phyloP scores from a whole-genome alignment of 2,888 invertebrate genomes.

The Diploptera punctata region DNA sequence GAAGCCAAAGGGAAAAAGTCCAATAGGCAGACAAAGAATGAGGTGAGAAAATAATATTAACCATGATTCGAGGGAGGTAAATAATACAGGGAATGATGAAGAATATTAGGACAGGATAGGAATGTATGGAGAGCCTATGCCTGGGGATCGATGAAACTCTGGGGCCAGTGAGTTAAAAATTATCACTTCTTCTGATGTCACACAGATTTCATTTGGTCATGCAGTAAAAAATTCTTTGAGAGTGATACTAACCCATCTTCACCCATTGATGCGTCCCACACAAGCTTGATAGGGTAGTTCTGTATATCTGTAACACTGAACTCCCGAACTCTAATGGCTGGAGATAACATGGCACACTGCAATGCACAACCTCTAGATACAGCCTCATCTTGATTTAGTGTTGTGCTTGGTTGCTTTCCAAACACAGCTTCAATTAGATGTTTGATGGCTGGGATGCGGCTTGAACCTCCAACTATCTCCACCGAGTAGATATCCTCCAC shows the following conservation, averaged over 20 bases:
- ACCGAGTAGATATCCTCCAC: slow-evolving; percentile 91
- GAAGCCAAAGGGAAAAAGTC: no score
- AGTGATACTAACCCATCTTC: slow-evolving; percentile 62
- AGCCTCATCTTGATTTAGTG: slow-evolving; percentile 97
- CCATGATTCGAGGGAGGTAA: no score
- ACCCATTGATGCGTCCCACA: slow-evolving; percentile 75
- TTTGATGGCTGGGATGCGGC: slow-evolving; percentile 93
- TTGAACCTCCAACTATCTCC: slow-evolving; percentile 96
- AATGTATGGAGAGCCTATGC: no score
- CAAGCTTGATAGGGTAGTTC: slow-evolving; percentile 84
- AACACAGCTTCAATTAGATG: slow-evolving; percentile 86
- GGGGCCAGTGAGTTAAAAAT: no score
- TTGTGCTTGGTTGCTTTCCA: slow-evolving; percentile 87
- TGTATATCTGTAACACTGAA: slow-evolving; percentile 94
- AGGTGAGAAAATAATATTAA: no score
- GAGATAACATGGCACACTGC: slow-evolving; percentile 96
- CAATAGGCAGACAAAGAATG: no score
- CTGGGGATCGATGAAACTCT: no score
- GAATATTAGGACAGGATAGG: no score
- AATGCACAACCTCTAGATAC: slow-evolving; percentile 96
- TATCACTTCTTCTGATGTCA: no score
- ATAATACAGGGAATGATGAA: no score
- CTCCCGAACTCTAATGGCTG: slow-evolving; percentile 95
- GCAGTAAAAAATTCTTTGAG: not conserved
- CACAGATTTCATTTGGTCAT: no score